Evolutionary conservation across 35 echinoderm and acorn worm species (phyloP).

Genomic region (Amphiura filiformis): DNA sequence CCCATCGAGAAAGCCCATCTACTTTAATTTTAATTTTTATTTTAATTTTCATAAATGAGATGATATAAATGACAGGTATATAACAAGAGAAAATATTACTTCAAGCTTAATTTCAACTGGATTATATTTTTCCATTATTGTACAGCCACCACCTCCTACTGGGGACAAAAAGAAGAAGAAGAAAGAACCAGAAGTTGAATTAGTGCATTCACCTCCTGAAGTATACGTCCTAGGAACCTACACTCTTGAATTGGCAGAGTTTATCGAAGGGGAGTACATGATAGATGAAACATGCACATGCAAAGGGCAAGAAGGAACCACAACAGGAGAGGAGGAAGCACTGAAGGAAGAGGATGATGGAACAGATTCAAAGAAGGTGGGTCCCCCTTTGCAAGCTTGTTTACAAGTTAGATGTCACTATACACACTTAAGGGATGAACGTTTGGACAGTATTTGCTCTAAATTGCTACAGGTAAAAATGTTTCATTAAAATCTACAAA

Average conservation of each 20-base stretch:
- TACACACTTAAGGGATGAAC: no score
- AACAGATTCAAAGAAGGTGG: constrained; percentile 70
- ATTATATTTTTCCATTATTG: no score
- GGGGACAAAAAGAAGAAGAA: constrained; percentile 91
- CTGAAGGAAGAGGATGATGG: constrained; percentile 56
- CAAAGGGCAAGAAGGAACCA: constrained; percentile 24
- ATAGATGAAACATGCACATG: constrained; percentile 66
- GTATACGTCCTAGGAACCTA: constrained; percentile 71
- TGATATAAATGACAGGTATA: no score
- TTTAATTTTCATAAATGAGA: no score
- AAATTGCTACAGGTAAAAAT: no score
- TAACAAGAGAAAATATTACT: no score
- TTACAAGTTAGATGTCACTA: no score
- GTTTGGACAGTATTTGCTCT: no score
- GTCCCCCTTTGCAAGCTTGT: not conserved
- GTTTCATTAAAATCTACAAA: not conserved
- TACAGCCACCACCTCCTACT: not conserved
- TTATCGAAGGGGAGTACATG: constrained; percentile 68
- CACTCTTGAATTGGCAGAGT: constrained; percentile 56
- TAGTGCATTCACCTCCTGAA: constrained; percentile 72
- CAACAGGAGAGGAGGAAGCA: constrained; percentile 28
- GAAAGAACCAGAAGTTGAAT: constrained; percentile 91
- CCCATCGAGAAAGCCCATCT: no score
- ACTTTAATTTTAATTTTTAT: no score
- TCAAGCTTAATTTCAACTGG: no score